Percentiles rank a stretch among this genome's conserved stretches.
These are phyloP conservation scores for Lepilemur ruficaudatus DNA, from an alignment of 2,797 vertebrate genomes.

Conservation along the genomic window DNA sequence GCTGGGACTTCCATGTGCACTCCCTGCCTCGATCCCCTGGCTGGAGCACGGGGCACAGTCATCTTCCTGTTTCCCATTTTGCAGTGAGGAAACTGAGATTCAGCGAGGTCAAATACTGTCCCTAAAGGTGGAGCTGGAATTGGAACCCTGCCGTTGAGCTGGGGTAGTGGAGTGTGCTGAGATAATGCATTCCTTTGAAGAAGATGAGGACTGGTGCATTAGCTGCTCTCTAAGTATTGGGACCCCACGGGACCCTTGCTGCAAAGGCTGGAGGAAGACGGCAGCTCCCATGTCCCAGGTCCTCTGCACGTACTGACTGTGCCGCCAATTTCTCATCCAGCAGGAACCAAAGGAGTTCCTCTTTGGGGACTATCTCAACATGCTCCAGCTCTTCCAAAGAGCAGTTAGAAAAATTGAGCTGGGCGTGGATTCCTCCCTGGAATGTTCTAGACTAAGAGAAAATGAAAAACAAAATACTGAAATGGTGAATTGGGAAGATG, in stretches of 20 bases:
- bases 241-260: no score
- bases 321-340: constrained; percentile 67
- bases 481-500: constrained; percentile 80
- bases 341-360: constrained; percentile 79
- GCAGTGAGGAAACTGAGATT: background rate
- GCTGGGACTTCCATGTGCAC: background rate
- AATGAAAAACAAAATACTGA: constrained; percentile 72
- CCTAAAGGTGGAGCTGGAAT: background rate
- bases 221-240: background rate
- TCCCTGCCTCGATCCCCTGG: background rate
- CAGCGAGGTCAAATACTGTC: background rate
- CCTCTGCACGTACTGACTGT: constrained; percentile 78
- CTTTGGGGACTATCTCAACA: constrained; percentile 76
- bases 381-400: constrained; percentile 82
- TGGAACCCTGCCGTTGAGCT: background rate
- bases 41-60: no score
- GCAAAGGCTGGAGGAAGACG: constrained; percentile 72
- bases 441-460: constrained; percentile 73
- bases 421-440: constrained; percentile 75
- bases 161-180: background rate
- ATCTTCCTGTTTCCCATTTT: background rate
- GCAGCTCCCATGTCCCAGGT: constrained; percentile 83
- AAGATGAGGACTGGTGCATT: constrained; percentile 2
- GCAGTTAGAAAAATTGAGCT: constrained; percentile 73
- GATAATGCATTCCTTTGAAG: constrained; percentile 41